phyloP scores from a whole-genome alignment of 2,113 vertebrate species.

The Rhodinocichla rosea region DNA sequence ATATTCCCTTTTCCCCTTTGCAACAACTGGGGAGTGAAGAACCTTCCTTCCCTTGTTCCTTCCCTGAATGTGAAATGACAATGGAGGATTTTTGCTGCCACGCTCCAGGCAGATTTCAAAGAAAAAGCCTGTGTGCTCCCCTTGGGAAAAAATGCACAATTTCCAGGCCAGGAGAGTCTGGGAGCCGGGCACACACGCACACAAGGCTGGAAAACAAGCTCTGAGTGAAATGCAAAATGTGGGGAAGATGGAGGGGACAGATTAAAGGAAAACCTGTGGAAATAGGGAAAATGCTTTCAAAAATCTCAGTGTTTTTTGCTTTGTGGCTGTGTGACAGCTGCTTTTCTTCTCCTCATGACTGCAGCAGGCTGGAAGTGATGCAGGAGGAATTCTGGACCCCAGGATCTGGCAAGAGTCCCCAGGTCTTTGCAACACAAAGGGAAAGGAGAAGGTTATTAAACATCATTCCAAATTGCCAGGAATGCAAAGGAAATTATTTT shows the following conservation, averaged over 20 bases:
- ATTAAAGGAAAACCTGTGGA: not conserved
- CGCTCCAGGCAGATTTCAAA: not conserved
- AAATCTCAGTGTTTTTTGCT: not conserved
- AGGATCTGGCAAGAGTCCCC: not conserved
- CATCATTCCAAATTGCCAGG: fast-evolving
- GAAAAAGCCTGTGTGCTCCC: not conserved
- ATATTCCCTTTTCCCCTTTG: not conserved
- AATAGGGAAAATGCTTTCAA: not conserved
- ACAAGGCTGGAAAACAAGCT: not conserved
- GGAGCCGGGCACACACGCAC: not conserved
- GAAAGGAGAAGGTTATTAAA: not conserved
- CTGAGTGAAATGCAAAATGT: not conserved
- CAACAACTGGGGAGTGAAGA: not conserved
- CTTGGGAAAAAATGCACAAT: not conserved
- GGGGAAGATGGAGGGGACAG: not conserved
- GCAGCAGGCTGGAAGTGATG: not conserved
- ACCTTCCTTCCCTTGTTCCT: not conserved
- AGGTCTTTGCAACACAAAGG: not conserved
- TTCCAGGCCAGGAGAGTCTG: not conserved
- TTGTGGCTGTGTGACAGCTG: not conserved
- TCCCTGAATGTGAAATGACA: not conserved
- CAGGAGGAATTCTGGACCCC: not conserved
- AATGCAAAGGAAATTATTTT: not conserved
- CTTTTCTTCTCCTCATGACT: not conserved
- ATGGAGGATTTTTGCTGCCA: not conserved